phyloP scores from a whole-genome alignment of 2,113 vertebrate species.

The Cacatua alba region DNA sequence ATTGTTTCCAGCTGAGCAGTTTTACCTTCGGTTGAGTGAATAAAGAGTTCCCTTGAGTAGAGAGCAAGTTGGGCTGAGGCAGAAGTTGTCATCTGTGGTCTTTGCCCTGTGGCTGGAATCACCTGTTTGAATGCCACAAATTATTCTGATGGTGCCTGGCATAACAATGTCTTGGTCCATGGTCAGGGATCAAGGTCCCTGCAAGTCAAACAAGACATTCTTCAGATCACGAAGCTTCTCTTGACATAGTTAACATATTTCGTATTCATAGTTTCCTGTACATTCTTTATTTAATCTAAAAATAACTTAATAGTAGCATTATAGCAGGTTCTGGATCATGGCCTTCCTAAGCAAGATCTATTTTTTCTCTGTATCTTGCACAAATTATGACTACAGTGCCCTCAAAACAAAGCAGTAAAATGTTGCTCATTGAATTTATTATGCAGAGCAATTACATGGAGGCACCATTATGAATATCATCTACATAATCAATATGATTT shows the following conservation, averaged over 20 bases:
- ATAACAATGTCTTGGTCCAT: neutral
- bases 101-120: neutral
- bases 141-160: neutral
- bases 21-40: neutral
- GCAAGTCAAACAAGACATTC: neutral
- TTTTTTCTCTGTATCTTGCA: neutral
- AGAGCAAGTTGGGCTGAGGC: neutral
- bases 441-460: neutral
- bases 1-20: neutral
- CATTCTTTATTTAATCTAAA: neutral
- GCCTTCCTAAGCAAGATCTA: neutral
- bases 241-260: neutral
- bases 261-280: neutral
- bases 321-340: neutral
- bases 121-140: neutral
- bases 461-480: slow-evolving; percentile 12
- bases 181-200: neutral
- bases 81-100: neutral
- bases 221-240: neutral
- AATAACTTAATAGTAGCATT: neutral
- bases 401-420: slow-evolving; percentile 23
- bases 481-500: slow-evolving; percentile 7
- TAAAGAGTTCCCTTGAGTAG: neutral
- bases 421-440: slow-evolving; percentile 4
- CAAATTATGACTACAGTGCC: neutral